These are phyloP conservation scores for Eonycteris spelaea DNA, from an alignment of 2,113 vertebrate genomes.

Conservation along the genomic window DNA sequence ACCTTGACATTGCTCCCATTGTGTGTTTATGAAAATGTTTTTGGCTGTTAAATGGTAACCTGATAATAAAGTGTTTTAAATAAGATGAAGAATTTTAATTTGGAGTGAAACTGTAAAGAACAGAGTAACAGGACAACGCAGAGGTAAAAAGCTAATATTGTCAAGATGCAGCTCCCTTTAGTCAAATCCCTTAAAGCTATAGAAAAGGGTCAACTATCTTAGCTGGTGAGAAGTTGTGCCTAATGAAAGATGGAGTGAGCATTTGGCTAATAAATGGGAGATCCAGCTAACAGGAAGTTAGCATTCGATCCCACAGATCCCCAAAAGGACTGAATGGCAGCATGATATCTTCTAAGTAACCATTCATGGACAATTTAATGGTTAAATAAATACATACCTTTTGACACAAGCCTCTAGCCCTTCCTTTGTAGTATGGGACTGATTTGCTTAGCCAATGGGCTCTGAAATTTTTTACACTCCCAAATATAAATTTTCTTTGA, in stretches of 20 bases:
- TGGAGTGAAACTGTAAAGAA: neutral
- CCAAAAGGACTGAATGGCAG: neutral
- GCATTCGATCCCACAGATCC: neutral
- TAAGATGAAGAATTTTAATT: neutral
- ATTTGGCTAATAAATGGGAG: neutral
- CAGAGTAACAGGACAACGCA: neutral
- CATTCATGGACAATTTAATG: neutral
- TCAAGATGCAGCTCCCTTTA: neutral
- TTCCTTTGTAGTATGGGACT: neutral
- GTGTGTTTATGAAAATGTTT: neutral
- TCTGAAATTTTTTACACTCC: neutral
- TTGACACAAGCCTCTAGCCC: neutral
- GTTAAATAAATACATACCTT: neutral
- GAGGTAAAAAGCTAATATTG: neutral
- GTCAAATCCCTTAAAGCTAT: neutral
- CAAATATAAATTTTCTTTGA: neutral
- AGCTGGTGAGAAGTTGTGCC: neutral
- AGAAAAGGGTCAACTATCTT: neutral
- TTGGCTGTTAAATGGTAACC: neutral
- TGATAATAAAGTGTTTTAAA: neutral
- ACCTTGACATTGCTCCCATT: neutral
- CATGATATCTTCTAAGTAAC: neutral
- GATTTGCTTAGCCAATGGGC: neutral
- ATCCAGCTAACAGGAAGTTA: neutral
- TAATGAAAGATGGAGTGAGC: neutral